Base-by-base conservation (phyloP, 1,140 invertebrate genomes). In the Aphelenchoides fujianensis region DNA sequence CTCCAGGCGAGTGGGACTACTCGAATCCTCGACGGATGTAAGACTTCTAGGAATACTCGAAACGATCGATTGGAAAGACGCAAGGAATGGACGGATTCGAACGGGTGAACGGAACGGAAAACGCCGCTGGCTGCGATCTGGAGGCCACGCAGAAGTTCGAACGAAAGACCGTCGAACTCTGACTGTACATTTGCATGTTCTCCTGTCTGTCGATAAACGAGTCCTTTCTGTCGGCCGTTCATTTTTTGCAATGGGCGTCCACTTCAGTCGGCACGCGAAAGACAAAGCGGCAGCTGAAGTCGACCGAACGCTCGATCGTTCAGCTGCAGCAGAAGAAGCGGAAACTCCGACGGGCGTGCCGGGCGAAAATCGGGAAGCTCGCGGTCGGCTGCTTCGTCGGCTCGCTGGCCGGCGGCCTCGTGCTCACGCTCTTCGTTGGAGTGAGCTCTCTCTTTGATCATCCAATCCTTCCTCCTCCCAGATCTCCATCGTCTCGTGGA, bases 1-100 rank as follows among this genome's bases (percentile, higher is more conserved):
- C 90, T 96, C 76, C 86, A 90, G 75, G 85, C 85, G 63, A 71
- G 53, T 19, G 16, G 12, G 16, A n/a, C 16, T 61, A 61, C 16
- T 53, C 53, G 12, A n/a, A n/a, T n/a, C n/a, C n/a, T n/a, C n/a
- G n/a, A n/a, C n/a, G n/a, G 9, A n/a, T 16, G 9, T 12, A 61
- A 61, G 12, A 19, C 19, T 61, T 61, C 16, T 61, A 61, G 41
- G 41, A 48, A 23, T 48, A 48, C 23, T 48, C 41, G 12, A 48
- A 48, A 23, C 12, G 41, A 23, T 48, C 23, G 23, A 23, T 48
- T 48, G 41, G 41, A 48, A 16, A 12, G 12, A 48, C 41, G 23
- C 12, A 48, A 12, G 23, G 23, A 16, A 23, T 48, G 12, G 41
- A 48, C 23, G 41, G 41, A 48, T 48, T 48, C 23, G 41, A 48